These are phyloP conservation scores for Carterocephalus palaemon DNA, from an alignment of 2,888 invertebrate genomes.

Conservation along the genomic window DNA sequence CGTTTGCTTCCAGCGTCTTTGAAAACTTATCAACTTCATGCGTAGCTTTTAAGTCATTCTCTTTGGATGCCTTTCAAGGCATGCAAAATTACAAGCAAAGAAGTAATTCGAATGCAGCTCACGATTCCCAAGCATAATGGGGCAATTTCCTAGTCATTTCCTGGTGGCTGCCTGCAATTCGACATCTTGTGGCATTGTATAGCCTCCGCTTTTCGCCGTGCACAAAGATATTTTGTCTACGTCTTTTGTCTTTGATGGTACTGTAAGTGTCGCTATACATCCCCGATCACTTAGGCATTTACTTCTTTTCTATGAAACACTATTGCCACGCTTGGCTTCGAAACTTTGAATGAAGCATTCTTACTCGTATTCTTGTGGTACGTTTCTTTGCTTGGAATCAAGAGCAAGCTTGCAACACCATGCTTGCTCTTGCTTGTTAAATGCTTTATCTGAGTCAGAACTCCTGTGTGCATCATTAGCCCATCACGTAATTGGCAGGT, in stretches of 20 bases:
- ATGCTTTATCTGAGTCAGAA: too few relatives aligned
- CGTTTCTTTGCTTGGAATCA: too few relatives aligned
- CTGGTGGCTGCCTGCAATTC: constrained; percentile 65
- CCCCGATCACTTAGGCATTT: constrained; percentile 16
- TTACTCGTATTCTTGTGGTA: constrained; percentile 1
- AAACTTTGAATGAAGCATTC: constrained; percentile 1
- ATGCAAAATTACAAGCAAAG: constrained; percentile 69
- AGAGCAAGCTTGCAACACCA: too few relatives aligned
- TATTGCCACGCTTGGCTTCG: constrained; percentile 3
- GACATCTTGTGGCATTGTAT: constrained; percentile 57
- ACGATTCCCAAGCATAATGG: constrained; percentile 73
- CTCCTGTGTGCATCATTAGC: too few relatives aligned
- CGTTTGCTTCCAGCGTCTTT: constrained; percentile 3
- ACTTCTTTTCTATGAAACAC: constrained; percentile 10
- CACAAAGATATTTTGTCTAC: constrained; percentile 45
- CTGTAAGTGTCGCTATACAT: constrained; percentile 18
- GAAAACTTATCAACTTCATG: constrained; percentile 21
- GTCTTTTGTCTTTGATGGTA: constrained; percentile 35
- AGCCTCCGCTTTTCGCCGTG: constrained; percentile 42
- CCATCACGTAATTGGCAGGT: too few relatives aligned
- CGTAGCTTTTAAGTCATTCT: constrained; percentile 37
- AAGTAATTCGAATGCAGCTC: constrained; percentile 73
- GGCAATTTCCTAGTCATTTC: constrained; percentile 75
- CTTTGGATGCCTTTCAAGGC: constrained; percentile 40
- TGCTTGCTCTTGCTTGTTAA: too few relatives aligned